Evolutionary conservation across 2,888 invertebrate genomes (phyloP), one percentile per base, ranked within the genome.

Genomic region (Hydropsyche betteni): DNA sequence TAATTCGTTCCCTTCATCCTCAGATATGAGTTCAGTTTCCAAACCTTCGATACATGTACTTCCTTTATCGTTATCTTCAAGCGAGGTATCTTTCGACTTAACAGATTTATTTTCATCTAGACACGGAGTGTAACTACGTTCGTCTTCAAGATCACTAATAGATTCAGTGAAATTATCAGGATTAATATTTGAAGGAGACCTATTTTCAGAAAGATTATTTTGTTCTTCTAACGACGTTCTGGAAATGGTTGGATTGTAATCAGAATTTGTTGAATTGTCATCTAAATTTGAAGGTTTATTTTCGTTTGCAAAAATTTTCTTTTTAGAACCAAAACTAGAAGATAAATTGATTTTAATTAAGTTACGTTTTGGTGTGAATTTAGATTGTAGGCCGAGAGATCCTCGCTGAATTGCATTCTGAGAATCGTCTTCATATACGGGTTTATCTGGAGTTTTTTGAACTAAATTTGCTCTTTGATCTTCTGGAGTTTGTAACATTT

Each of bases 21-120:
- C 92, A 0, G 93, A 93, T 80, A 93, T 92, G 83, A 92, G 86
- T 84, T 93, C 93, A 0, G 93, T 93, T 80, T 91, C 92, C 79
- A 93, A 88, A 2, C 90, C 92, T 80, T 86, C 88, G 74, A 89
- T 83, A 0, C 86, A 88, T n/a, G 80, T 79, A 58, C 83, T 84
- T n/a, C 84, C 85, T 75, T 84, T 84, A 50, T 84, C 85, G 1
- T 82, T 81, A 10, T 72, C 72, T 74, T 85, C 86, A 51, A 84
- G 80, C 1, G 86, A 85, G 0, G 83, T 84, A 76, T 85, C 86
- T 77, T 78, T 85, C 83, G 79, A 78, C 74, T 78, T 77, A 36
- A 82, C 81, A 36, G 86, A 87, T 80, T 88, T 89, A 80, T 88
- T 87, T 82, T 92, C 92, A 83, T 92, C 92, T 74, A 92, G 86